These are phyloP conservation scores for Crematogaster levior DNA, from an alignment of 2,888 invertebrate species.

Conservation along the genomic window DNA sequence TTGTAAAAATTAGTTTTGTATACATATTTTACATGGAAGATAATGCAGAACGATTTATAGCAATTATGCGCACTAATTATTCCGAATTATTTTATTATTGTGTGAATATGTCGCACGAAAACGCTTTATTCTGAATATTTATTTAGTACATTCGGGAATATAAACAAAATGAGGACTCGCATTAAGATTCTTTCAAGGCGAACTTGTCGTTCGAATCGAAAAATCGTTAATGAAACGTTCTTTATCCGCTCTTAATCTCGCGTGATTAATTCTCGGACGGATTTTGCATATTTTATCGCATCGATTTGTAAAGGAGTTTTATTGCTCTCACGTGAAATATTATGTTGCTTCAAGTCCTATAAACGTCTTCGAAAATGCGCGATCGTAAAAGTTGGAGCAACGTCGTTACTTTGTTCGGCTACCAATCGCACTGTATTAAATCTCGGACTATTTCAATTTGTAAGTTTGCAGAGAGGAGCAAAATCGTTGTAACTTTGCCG, in stretches of 20 bases:
- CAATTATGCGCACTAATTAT: background rate
- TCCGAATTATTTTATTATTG: too few relatives aligned
- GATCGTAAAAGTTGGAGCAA: slow-evolving; percentile 31
- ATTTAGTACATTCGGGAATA: background rate
- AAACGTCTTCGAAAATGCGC: background rate
- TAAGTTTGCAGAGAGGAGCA: slow-evolving; percentile 35
- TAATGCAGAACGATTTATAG: background rate
- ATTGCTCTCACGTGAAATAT: background rate
- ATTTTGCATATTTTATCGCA: slow-evolving; percentile 25
- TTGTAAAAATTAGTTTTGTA: background rate
- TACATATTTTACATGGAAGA: background rate
- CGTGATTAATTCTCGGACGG: slow-evolving; percentile 18
- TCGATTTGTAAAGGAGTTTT: slow-evolving; percentile 7
- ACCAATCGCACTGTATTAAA: slow-evolving; percentile 22
- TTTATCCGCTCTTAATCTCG: slow-evolving; percentile 33
- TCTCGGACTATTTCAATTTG: slow-evolving; percentile 48
- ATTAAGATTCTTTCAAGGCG: background rate
- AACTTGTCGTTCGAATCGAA: slow-evolving; percentile 5
- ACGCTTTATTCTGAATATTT: slow-evolving; percentile 5
- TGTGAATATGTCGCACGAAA: background rate
- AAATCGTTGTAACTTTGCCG: slow-evolving; percentile 34
- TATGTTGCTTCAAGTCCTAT: background rate
- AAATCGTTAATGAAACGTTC: slow-evolving; percentile 35
- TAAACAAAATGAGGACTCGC: background rate
- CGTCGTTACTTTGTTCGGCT: slow-evolving; percentile 4